A percentile compares a stretch with the other conserved stretches of the same genome.
These are phyloP conservation scores for Petaurus breviceps DNA, from an alignment of 2,113 vertebrate genomes.

Conservation along the genomic window DNA sequence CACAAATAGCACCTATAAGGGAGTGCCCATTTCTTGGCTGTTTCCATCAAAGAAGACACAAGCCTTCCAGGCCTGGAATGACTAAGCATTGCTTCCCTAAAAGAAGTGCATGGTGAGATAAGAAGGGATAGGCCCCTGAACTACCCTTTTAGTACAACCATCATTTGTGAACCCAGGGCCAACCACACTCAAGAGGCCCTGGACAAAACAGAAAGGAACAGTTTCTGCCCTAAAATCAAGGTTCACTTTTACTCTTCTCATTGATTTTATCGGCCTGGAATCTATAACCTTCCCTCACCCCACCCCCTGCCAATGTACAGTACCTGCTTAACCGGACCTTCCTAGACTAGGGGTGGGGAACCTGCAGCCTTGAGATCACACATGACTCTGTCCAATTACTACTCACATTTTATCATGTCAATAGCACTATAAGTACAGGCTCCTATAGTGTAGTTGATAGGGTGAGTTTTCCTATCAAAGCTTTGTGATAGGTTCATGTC, in stretches of 20 bases:
- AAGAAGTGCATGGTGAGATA: neutral
- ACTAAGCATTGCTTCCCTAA: neutral
- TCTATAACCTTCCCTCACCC: neutral
- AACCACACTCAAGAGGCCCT: neutral
- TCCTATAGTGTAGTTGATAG: neutral
- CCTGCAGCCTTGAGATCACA: too few relatives aligned
- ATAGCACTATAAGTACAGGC: neutral
- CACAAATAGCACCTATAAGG: neutral
- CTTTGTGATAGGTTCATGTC: neutral
- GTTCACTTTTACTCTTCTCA: neutral
- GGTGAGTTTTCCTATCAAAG: neutral
- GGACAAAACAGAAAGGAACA: neutral
- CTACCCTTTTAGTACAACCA: neutral
- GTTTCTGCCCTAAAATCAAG: constrained; percentile 10
- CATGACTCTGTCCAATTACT: neutral
- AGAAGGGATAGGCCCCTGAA: constrained; percentile 25
- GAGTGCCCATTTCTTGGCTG: neutral
- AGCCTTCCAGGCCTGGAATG: neutral
- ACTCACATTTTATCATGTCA: neutral
- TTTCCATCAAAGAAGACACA: neutral
- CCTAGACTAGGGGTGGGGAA: neutral
- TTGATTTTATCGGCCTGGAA: neutral
- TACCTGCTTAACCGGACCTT: neutral
- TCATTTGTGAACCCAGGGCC: neutral
- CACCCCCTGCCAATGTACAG: neutral